phyloP scores from a whole-genome alignment of 2,888 invertebrate genomes.

The Nudaria mundana region DNA sequence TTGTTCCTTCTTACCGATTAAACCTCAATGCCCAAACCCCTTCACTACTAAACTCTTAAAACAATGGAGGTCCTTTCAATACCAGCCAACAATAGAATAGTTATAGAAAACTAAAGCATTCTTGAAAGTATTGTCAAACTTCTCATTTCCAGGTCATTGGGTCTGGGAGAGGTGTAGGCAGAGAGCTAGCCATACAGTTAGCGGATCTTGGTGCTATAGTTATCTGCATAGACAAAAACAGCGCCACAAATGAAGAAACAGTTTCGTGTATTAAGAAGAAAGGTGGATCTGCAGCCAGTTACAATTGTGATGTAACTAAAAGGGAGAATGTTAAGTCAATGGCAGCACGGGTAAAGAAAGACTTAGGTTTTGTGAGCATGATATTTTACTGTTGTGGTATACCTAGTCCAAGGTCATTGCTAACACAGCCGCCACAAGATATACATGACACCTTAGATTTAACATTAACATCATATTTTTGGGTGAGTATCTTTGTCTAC shows the following conservation, averaged over 20 bases:
- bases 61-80: too few species aligned
- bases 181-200: constrained; percentile 82
- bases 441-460: constrained; percentile 80
- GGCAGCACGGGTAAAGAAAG: constrained; percentile 66
- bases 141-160: constrained; percentile 81
- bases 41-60: too few species aligned
- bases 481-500: constrained; percentile 74
- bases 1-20: too few species aligned
- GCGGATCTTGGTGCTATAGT: constrained; percentile 80
- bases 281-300: constrained; percentile 72
- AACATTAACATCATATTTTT: constrained; percentile 83
- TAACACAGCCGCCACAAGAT: constrained; percentile 73
- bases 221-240: constrained; percentile 85
- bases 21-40: too few species aligned
- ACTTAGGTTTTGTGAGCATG: constrained; percentile 82
- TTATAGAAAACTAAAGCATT: too few species aligned
- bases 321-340: constrained; percentile 70
- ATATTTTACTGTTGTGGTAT: constrained; percentile 84
- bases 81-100: too few species aligned
- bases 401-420: constrained; percentile 80
- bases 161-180: constrained; percentile 85
- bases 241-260: constrained; percentile 70
- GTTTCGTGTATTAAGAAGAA: constrained; percentile 66
- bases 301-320: constrained; percentile 80
- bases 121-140: too few species aligned